Base-by-base conservation (phyloP, 2,888 invertebrate species). In the Galerucella pusilla region DNA sequence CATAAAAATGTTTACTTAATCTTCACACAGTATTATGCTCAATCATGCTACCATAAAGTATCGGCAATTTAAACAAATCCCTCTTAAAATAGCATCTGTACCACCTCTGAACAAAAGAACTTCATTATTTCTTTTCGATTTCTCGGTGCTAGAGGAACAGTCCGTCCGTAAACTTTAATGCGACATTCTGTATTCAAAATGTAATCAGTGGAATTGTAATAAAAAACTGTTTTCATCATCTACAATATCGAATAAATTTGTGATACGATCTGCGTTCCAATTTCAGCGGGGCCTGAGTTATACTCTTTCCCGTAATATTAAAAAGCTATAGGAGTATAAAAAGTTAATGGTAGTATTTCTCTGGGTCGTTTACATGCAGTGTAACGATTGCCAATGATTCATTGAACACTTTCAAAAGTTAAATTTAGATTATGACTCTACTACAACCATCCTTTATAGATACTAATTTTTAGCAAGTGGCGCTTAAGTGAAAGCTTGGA, bases 341-440 rank as follows among this genome's bases (percentile, higher is more conserved):
- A 63, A 14, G 63, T 63, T 63, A 35, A 63, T 63, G 42, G 61
- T 12, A 35, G 25, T 61, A 5, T 63, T 42, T 42, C 45, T 12
- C 35, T 63, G 4, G 14, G 14, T 42, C 63, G 63, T 35, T 63
- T 63, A 5, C 35, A 42, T 59, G 2, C 14, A 12, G 9, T 63
- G 63, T 42, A 16, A 35, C 35, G 35, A 35, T 35, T 35, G 35
- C 35, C 60, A 60, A 28, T 11, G 63, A 63, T 10, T 63, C 63
- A 42, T 42, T 63, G 63, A 63, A n/a, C 63, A 16, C 9, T 63
- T 63, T 63, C 63, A 16, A 63, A 63, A 63, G 63, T 16, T 63
- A 42, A 63, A 63, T 63, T 63, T 42, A 42, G 63, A 63, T 63
- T 25, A 42, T 11, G 28, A 14, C 42, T n/a, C 14, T 9, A 4